Evolutionary conservation across 2,797 vertebrate species (phyloP).

Genomic region (Ataeniobius toweri): DNA sequence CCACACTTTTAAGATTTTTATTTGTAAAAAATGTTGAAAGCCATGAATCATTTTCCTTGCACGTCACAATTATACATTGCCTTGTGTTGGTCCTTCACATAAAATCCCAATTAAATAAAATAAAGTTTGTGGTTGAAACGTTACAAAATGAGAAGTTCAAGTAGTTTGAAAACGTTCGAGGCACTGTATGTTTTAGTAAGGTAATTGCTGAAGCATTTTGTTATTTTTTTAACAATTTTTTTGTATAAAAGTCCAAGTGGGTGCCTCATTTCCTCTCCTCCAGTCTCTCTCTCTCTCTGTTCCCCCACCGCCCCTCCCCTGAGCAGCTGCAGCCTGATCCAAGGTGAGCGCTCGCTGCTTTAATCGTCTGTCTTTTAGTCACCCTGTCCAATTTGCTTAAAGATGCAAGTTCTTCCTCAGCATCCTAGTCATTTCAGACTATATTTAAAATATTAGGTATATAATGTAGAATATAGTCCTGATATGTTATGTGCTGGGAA

Average conservation of each 20-base stretch:
- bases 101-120: too few relatives aligned
- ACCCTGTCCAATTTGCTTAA: conserved; percentile 37
- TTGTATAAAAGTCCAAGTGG: conserved; percentile 7
- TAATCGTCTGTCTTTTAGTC: conserved; percentile 54
- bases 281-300: neutral
- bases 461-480: conserved; percentile 46
- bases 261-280: neutral
- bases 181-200: too few relatives aligned
- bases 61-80: too few relatives aligned
- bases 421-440: conserved; percentile 34
- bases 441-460: conserved; percentile 54
- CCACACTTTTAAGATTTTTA: too few relatives aligned
- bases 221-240: conserved; percentile 29
- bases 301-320: conserved; percentile 13
- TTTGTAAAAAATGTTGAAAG: too few relatives aligned
- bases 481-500: conserved; percentile 62
- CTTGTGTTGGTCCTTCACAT: too few relatives aligned
- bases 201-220: too few relatives aligned
- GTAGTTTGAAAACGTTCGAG: too few relatives aligned
- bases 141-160: too few relatives aligned
- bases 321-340: conserved; percentile 61
- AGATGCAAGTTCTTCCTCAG: conserved; percentile 50
- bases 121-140: too few relatives aligned
- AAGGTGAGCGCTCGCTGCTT: conserved; percentile 57
- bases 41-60: too few relatives aligned